A percentile compares a stretch with the other conserved stretches of the same genome.
phyloP scores from a whole-genome alignment of 2,888 invertebrate species.

The Perizoma affinitatum region DNA sequence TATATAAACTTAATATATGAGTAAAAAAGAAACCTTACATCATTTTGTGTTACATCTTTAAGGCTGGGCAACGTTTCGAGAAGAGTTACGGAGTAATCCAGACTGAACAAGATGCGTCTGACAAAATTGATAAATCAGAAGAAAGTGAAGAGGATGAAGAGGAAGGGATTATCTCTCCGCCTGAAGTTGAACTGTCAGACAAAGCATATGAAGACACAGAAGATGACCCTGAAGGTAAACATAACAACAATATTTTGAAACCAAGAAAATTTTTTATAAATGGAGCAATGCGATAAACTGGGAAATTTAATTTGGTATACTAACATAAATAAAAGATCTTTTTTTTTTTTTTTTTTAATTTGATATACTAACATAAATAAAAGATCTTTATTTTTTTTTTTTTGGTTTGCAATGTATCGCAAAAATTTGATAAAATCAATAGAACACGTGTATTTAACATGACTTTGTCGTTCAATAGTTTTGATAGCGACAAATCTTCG shows the following conservation, averaged over 20 bases:
- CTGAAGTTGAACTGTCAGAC: conserved; percentile 32
- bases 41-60: conserved; percentile 1
- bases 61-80: conserved; percentile 83
- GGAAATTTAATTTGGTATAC: background rate
- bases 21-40: no score
- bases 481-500: no score
- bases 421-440: no score
- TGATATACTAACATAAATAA: background rate
- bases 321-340: no score
- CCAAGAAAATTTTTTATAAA: background rate
- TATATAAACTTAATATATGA: no score
- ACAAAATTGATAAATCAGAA: conserved; percentile 31
- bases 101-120: conserved; percentile 27
- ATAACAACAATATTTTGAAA: background rate
- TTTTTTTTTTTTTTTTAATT: no score
- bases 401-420: no score
- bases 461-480: no score
- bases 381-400: no score
- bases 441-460: no score
- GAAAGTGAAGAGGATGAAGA: conserved; percentile 33
- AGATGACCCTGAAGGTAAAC: conserved; percentile 14
- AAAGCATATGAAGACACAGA: conserved; percentile 36
- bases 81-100: conserved; percentile 65
- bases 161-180: conserved; percentile 13
- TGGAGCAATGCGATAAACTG: background rate